phyloP scores from a whole-genome alignment of 64 coral and sea anemone species.

The Astreopora myriophthalma region DNA sequence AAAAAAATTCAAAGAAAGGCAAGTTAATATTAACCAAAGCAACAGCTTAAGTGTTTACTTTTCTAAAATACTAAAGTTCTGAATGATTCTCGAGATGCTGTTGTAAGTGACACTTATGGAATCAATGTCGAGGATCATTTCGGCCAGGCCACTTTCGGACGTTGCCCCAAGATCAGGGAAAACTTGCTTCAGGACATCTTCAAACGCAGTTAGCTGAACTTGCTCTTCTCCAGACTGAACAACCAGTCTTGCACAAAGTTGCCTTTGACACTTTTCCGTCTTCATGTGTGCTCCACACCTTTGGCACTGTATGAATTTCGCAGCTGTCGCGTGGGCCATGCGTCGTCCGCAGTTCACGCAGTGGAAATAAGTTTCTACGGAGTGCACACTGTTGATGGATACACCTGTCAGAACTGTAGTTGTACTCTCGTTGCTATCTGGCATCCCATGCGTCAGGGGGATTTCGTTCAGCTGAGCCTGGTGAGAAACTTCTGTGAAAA shows the following conservation, averaged over 20 bases:
- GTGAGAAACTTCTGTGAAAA: neutral
- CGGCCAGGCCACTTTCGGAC: neutral
- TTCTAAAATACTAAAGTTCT: neutral
- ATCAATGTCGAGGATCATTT: slow-evolving; percentile 1
- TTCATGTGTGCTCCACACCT: neutral
- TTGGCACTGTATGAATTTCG: slow-evolving; percentile 3
- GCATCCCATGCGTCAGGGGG: neutral
- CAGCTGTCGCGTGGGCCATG: neutral
- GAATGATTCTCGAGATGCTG: neutral
- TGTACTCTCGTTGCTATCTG: neutral
- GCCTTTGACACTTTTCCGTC: neutral
- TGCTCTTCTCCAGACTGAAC: neutral
- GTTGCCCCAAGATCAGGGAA: neutral
- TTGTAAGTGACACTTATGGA: slow-evolving; percentile 2
- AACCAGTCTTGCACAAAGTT: neutral
- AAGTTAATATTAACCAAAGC: neutral
- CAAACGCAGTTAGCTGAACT: neutral
- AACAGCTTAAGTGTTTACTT: neutral
- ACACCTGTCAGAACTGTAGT: neutral
- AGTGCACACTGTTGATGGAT: neutral
- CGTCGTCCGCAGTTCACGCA: neutral
- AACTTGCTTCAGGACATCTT: slow-evolving; percentile 7
- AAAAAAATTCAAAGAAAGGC: neutral
- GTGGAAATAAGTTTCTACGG: neutral
- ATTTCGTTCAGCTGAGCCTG: neutral